Conservation (phyloP, 2,797 vertebrate genomes). For the Cyprinella venusta region DNA sequence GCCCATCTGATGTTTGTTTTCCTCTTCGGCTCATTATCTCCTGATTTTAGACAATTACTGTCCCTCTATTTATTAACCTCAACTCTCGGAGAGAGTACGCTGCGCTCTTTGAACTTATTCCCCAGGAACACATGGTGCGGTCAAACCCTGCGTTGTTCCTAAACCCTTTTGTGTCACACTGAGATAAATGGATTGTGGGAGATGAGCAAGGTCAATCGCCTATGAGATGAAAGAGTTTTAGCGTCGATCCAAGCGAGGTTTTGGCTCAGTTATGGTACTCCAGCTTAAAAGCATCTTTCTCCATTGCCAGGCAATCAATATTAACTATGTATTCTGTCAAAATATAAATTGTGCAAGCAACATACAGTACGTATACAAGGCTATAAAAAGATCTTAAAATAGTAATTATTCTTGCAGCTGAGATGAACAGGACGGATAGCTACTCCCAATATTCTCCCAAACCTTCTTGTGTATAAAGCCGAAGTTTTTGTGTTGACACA, state of each 20-base stretch:
- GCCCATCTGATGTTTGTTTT: slow-evolving; percentile 30
- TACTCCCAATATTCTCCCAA: not conserved
- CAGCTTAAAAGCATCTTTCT: not conserved
- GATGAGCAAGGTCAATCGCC: slow-evolving; percentile 26
- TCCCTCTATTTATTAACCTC: slow-evolving; percentile 10
- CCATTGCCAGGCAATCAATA: not conserved
- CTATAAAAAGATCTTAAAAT: not conserved
- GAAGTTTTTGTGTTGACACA: slow-evolving; percentile 12
- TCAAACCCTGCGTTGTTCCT: slow-evolving; percentile 6
- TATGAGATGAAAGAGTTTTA: slow-evolving; percentile 30
- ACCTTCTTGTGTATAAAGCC: not conserved
- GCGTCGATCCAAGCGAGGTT: not conserved
- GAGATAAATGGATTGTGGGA: slow-evolving; percentile 31
- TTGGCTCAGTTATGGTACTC: not conserved
- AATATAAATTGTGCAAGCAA: not conserved
- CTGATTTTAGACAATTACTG: slow-evolving; percentile 29
- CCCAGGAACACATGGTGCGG: slow-evolving; percentile 1
- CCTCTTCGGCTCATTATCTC: slow-evolving; percentile 37
- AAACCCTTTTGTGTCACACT: slow-evolving; percentile 19
- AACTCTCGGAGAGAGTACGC: slow-evolving; percentile 1
- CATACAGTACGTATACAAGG: not conserved
- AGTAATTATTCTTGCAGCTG: not conserved
- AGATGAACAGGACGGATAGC: not conserved
- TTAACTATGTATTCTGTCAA: not conserved
- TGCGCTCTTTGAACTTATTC: slow-evolving; percentile 22